Evolutionary conservation across 2,113 vertebrate species (phyloP), one percentile per base, ranked within the genome.

Genomic region (Paramormyrops kingsleyae): DNA sequence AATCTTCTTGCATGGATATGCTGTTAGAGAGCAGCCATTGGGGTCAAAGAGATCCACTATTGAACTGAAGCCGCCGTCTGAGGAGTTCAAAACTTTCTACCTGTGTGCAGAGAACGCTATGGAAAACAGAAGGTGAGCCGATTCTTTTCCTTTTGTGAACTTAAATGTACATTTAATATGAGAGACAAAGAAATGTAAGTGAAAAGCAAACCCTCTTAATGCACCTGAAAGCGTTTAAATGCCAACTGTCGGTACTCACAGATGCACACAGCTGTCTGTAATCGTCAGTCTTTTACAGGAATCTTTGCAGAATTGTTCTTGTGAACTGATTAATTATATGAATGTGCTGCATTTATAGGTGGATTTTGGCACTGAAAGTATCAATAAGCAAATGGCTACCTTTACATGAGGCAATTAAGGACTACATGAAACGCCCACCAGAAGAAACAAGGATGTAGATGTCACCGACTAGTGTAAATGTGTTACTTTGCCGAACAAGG

Each of bases 21-120:
- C 50, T 31, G 97, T 98, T 27, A 96, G 92, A 59, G 98, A 99
- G 90, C 97, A 97, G 91, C 91, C 93, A 0, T 89, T 97, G 50
- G 96, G 96, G 10, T 96, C 95, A 89, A 97, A 95, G 91, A 97
- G 95, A 87, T 97, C 97, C 89, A 95, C 97, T 87, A 97, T 97
- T 92, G 97, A 98, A 93, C 95, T 98, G 46, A 97, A 95, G 91
- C 97, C 97, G 62, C 96, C 97, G 27, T 97, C 97, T 15, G 97
- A 98, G 91, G 97, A 99, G 93, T 98, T 98, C 93, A 97, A 97
- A 94, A 97, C 96, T 0, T 99, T 99, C 92, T 95, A 97, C 91
- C 93, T 98, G 90, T 97, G 97, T 91, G 97, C 98, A 88, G 98
- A 98, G 90, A 97, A 97, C 84, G 92, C 95, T 13, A 96, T 95